Evolutionary conservation across 2,113 vertebrate genomes (phyloP).

Genomic region (Lipophrys pholis): DNA sequence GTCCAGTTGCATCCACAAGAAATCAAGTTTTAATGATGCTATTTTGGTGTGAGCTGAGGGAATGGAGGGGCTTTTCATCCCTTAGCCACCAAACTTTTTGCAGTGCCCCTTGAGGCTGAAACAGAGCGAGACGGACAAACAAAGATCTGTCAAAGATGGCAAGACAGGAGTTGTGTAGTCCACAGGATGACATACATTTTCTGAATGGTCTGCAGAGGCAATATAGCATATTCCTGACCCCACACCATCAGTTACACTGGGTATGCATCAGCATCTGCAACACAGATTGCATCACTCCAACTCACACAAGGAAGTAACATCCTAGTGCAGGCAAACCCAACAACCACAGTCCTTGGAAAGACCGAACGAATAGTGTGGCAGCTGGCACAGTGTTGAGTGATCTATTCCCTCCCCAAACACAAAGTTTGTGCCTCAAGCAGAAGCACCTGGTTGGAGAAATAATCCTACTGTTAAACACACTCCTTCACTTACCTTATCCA

Average conservation of each 20-base stretch:
- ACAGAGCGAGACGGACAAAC: background rate
- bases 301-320: background rate
- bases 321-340: background rate
- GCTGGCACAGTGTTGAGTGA: too few relatives aligned
- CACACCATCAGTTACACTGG: background rate
- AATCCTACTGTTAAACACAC: too few relatives aligned
- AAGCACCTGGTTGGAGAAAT: too few relatives aligned
- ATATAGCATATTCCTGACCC: background rate
- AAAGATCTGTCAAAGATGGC: background rate
- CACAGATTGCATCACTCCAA: background rate
- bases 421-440: too few relatives aligned
- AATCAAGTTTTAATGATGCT: slow-evolving; percentile 17
- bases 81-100: slow-evolving; percentile 19
- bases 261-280: slow-evolving; percentile 3
- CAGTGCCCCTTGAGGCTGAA: slow-evolving; percentile 24
- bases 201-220: slow-evolving; percentile 1
- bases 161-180: slow-evolving; percentile 11
- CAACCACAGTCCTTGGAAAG: background rate
- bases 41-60: slow-evolving; percentile 15
- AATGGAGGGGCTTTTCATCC: slow-evolving; percentile 36
- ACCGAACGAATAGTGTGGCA: background rate
- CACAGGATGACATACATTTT: slow-evolving; percentile 1
- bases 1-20: slow-evolving; percentile 6
- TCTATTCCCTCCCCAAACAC: too few relatives aligned
- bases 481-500: too few relatives aligned